Evolutionary conservation across 2,888 invertebrate genomes (phyloP).

Genomic region (Rhaphigaster nebulosa): DNA sequence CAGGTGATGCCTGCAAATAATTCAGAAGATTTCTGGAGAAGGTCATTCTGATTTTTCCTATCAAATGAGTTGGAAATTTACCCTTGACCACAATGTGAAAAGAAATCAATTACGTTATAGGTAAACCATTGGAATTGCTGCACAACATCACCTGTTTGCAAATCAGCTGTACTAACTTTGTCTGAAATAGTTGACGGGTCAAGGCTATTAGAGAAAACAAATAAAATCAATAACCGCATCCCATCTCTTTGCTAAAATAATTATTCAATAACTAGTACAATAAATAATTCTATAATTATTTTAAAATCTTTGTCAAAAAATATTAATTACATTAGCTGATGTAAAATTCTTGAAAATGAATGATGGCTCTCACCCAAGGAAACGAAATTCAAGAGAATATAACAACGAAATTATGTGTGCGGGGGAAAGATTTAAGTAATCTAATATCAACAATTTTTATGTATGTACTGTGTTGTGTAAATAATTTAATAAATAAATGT

Average conservation of each 20-base stretch:
- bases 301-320: no score
- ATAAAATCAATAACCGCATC: background rate
- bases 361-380: no score
- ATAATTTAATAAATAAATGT: no score
- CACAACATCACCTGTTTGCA: constrained; percentile 8
- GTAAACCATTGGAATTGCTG: background rate
- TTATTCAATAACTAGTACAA: no score
- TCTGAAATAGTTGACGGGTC: background rate
- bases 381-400: no score
- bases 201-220: background rate
- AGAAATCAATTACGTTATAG: constrained; percentile 3
- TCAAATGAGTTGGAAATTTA: background rate
- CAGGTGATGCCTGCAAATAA: background rate
- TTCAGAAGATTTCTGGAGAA: background rate
- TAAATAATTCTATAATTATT: no score
- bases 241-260: background rate
- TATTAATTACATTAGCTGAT: no score
- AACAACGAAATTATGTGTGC: no score
- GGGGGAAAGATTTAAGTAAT: no score
- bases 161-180: constrained; percentile 2
- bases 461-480: no score
- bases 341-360: no score
- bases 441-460: no score
- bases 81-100: constrained; percentile 27
- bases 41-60: background rate